Evolutionary conservation across 2,113 vertebrate genomes (phyloP).

Genomic region (Tenebrosternarchus preto): DNA sequence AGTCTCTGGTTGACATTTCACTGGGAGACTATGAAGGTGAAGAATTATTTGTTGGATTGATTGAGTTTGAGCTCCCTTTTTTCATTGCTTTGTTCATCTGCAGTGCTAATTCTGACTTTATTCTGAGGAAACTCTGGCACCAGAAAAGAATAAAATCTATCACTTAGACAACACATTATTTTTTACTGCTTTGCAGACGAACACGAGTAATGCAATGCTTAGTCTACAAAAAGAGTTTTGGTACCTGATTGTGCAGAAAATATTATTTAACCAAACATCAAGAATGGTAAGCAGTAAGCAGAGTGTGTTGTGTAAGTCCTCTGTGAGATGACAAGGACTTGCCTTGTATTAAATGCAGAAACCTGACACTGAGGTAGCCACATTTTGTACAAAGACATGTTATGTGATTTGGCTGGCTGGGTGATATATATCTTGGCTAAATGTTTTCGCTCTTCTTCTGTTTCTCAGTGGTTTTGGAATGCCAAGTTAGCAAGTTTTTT

Average conservation of each 20-base stretch:
- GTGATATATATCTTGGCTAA: conserved; percentile 62
- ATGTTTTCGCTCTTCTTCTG: conserved; percentile 49
- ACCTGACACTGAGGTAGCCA: conserved; percentile 23
- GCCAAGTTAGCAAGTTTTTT: conserved; percentile 42
- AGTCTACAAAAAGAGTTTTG: conserved; percentile 19
- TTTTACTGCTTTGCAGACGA: conserved; percentile 28
- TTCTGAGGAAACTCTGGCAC: conserved; percentile 41
- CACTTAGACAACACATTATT: conserved; percentile 27
- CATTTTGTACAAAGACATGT: not conserved
- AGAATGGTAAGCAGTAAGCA: conserved; percentile 49
- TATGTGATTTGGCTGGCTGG: conserved; percentile 23
- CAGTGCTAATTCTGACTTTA: conserved; percentile 24
- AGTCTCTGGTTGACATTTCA: conserved; percentile 28
- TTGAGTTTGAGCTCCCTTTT: conserved; percentile 39
- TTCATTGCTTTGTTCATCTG: conserved; percentile 41
- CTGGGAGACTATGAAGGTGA: conserved; percentile 16
- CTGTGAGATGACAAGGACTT: conserved; percentile 15
- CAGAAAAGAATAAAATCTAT: conserved; percentile 40
- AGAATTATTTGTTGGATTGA: conserved; percentile 19
- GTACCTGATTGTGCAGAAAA: conserved; percentile 29
- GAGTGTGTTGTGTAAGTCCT: not conserved
- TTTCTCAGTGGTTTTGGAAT: conserved; percentile 47
- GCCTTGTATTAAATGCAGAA: conserved; percentile 22
- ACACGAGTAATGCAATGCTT: conserved; percentile 14
- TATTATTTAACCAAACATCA: conserved; percentile 37